Conservation (phyloP, 2,797 vertebrate genomes). For the Melanogrammus aeglefinus region DNA sequence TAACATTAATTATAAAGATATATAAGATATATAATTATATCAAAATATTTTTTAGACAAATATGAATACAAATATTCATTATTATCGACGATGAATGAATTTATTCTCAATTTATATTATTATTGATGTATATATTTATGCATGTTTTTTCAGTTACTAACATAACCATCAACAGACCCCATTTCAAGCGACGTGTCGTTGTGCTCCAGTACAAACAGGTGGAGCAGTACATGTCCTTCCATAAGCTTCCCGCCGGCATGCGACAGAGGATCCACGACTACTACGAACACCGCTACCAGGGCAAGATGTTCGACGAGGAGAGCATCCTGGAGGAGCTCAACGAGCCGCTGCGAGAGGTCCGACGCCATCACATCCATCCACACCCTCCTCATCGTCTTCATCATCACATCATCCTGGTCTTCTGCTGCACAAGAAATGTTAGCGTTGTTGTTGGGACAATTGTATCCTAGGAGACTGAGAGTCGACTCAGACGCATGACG, state of each 20-base stretch:
- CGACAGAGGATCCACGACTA: constrained; percentile 97
- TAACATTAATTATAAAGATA: not conserved
- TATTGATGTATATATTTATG: not conserved
- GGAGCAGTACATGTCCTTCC: constrained; percentile 99
- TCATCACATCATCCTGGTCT: not conserved
- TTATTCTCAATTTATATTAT: too few relatives aligned
- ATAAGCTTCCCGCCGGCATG: constrained; percentile 94
- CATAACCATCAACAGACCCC: not conserved
- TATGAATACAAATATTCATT: not conserved
- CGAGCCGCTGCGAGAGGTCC: constrained; percentile 90
- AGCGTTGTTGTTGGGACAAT: not conserved
- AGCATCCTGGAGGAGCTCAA: constrained; percentile 97
- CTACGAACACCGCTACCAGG: constrained; percentile 97
- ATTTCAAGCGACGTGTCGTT: too few relatives aligned
- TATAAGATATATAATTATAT: not conserved
- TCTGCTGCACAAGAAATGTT: not conserved
- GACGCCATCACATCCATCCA: constrained; percentile 13
- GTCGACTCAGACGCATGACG: not conserved
- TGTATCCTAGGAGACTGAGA: not conserved
- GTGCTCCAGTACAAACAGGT: constrained; percentile 92
- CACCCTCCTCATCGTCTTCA: not conserved
- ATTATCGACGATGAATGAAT: too few relatives aligned
- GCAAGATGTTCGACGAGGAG: constrained; percentile 99
- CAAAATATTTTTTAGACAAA: not conserved
- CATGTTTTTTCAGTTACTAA: not conserved